Conservation (phyloP, 2,888 invertebrate genomes). For the Leptopterna dolabrata region DNA sequence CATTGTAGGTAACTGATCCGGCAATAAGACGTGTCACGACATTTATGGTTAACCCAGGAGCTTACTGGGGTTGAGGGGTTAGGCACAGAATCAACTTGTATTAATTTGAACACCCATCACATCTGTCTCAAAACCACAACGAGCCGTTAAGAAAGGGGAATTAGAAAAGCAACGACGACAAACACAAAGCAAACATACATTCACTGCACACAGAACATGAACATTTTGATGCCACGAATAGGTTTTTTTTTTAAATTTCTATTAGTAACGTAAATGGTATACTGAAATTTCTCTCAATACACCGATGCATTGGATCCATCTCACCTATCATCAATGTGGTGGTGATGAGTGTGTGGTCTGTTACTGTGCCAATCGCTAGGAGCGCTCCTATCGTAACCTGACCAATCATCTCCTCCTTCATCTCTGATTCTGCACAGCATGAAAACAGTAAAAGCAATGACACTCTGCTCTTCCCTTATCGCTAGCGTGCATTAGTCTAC, state of each 20-base stretch:
- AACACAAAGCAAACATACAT: neutral
- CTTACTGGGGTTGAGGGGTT: too few relatives aligned
- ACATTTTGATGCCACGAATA: neutral
- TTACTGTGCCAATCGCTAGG: slow-evolving; percentile 34
- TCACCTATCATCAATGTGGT: slow-evolving; percentile 44
- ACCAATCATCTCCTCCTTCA: slow-evolving; percentile 47
- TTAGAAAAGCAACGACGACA: neutral
- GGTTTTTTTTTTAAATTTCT: neutral
- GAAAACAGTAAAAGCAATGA: slow-evolving; percentile 12
- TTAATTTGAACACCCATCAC: too few relatives aligned
- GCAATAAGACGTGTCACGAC: too few relatives aligned
- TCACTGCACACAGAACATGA: neutral
- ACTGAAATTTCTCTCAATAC: neutral
- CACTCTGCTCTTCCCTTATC: neutral
- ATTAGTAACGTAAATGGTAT: neutral
- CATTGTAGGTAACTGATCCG: too few relatives aligned
- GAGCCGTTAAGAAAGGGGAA: neutral
- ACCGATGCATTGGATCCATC: neutral
- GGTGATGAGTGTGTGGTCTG: slow-evolving; percentile 18
- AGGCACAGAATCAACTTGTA: too few relatives aligned
- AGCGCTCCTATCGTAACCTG: slow-evolving; percentile 37
- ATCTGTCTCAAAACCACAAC: too few relatives aligned
- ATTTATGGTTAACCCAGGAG: too few relatives aligned
- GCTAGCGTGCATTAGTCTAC: neutral
- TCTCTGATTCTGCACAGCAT: slow-evolving; percentile 35